Evolutionary conservation across 2,113 vertebrate species (phyloP).

Genomic region (Epinephelus cyanopodus): DNA sequence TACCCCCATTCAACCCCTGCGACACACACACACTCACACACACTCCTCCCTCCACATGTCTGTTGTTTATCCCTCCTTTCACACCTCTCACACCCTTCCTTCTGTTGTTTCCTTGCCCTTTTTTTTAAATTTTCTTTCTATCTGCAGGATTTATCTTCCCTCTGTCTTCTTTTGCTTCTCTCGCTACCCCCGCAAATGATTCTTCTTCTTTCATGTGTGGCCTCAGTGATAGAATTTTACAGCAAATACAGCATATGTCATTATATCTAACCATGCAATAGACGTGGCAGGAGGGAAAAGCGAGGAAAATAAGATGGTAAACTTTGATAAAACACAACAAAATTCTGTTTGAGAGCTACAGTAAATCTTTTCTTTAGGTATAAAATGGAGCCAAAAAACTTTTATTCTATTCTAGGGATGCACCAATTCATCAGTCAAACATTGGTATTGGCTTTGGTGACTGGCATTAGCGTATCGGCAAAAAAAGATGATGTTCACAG

Average conservation of each 20-base stretch:
- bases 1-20: conserved; percentile 14
- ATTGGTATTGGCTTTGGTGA: too few species aligned
- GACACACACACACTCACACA: not conserved
- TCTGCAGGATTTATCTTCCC: not conserved
- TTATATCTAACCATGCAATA: not conserved
- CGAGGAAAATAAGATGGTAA: not conserved
- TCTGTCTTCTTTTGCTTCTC: not conserved
- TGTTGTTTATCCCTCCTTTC: conserved; percentile 16
- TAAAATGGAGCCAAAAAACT: not conserved
- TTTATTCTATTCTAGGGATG: too few species aligned
- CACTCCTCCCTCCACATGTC: conserved; percentile 4
- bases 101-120: not conserved
- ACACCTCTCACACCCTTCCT: conserved; percentile 15
- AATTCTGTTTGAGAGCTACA: not conserved
- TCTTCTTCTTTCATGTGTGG: not conserved
- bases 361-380: not conserved
- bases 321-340: not conserved
- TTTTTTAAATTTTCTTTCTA: conserved; percentile 2
- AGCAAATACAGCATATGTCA: not conserved
- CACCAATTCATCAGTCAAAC: too few species aligned
- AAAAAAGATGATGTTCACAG: too few species aligned
- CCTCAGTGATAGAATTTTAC: conserved; percentile 9
- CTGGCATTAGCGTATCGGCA: too few species aligned
- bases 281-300: not conserved
- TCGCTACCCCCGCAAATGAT: not conserved